Evolutionary conservation across 2,888 invertebrate species (phyloP).

Genomic region (Spisula subtruncata): DNA sequence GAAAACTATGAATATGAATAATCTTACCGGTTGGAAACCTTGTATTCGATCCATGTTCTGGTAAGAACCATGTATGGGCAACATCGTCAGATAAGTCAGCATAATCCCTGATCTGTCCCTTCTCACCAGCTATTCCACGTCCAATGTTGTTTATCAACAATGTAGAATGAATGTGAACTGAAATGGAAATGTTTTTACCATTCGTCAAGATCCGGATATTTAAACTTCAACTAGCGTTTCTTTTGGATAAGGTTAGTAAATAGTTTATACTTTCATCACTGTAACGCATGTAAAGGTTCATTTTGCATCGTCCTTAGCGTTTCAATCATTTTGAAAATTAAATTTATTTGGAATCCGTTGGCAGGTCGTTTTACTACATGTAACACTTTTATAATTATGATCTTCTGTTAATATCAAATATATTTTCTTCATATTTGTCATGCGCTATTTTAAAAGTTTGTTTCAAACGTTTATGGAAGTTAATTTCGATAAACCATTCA

Average conservation of each 20-base stretch:
- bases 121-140: conserved; percentile 73
- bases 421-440: no score
- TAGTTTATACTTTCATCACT: no score
- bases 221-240: no score
- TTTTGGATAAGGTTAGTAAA: no score
- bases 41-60: conserved; percentile 70
- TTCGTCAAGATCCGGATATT: no score
- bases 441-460: no score
- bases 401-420: no score
- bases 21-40: conserved; percentile 58
- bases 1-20: background rate
- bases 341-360: background rate
- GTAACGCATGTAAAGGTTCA: background rate
- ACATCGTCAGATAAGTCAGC: conserved; percentile 71
- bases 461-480: no score
- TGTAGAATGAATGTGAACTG: conserved; percentile 79
- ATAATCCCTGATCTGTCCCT: conserved; percentile 75
- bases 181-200: no score
- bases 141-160: conserved; percentile 79
- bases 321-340: background rate
- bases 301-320: background rate
- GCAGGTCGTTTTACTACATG: background rate
- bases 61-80: conserved; percentile 80
- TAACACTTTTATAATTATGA: no score
- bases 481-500: no score